A percentile compares a stretch with the other conserved stretches of the same genome.
Conservation (phyloP, 2,797 vertebrate genomes). For the Falco concolor region DNA sequence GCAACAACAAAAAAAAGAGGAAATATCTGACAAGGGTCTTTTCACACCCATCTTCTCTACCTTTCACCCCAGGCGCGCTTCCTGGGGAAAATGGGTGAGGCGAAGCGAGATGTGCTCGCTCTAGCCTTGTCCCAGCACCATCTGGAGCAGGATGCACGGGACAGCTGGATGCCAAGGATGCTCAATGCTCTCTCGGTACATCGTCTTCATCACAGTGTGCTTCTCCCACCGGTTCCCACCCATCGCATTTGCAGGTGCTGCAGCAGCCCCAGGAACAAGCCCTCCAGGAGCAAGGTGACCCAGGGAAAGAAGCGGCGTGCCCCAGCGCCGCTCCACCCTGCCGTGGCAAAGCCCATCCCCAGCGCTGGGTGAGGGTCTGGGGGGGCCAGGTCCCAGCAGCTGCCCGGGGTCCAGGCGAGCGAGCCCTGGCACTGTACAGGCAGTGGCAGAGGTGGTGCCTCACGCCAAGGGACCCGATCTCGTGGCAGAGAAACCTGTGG, state of each 20-base stretch:
- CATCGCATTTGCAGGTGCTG: not conserved
- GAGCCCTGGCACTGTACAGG: not conserved
- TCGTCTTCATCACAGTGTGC: not conserved
- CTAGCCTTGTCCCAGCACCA: too few relatives aligned
- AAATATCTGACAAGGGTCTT: not conserved
- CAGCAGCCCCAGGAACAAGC: not conserved
- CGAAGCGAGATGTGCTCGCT: rapidly evolving
- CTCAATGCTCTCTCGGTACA: too few relatives aligned
- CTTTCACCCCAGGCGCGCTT: rapidly evolving
- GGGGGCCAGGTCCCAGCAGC: not conserved
- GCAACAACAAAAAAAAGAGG: not conserved
- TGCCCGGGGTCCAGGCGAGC: not conserved
- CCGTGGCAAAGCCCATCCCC: not conserved
- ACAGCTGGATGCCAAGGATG: rapidly evolving
- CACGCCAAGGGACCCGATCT: not conserved
- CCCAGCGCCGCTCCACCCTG: not conserved
- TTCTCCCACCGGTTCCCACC: not conserved
- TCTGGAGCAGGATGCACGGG: not conserved
- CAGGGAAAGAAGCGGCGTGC: not conserved
- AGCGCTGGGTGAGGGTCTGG: rapidly evolving
- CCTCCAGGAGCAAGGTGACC: not conserved
- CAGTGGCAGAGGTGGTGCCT: not conserved
- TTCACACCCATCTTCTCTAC: not conserved
- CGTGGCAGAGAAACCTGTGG: not conserved
- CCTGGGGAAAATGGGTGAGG: not conserved